Percentiles rank a stretch among this genome's conserved stretches.
Evolutionary conservation across 2,888 invertebrate species (phyloP).

Genomic region (Stenoptilia bipunctidactyla): DNA sequence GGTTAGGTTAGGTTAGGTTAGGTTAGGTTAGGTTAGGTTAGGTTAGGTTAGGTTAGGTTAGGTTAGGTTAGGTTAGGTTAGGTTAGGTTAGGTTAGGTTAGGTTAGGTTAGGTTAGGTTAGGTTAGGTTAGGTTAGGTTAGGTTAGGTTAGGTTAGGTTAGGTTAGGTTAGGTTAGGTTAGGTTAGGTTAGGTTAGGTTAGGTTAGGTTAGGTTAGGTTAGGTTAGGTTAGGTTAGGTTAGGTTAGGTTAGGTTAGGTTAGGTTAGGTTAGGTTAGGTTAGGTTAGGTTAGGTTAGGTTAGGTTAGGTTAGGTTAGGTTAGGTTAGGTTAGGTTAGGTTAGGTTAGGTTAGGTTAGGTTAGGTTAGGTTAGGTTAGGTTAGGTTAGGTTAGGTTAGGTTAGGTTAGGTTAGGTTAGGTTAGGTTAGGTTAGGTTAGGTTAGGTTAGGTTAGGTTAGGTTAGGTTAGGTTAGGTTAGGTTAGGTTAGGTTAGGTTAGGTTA

Average conservation of each 20-base stretch:
- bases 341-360: slow-evolving; percentile 15
- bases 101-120: slow-evolving; percentile 17
- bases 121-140: slow-evolving; percentile 19
- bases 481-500: slow-evolving; percentile 15
- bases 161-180: slow-evolving; percentile 13
- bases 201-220: slow-evolving; percentile 15
- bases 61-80: slow-evolving; percentile 15
- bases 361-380: slow-evolving; percentile 15
- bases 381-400: slow-evolving; percentile 17
- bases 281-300: slow-evolving; percentile 21
- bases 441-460: slow-evolving; percentile 13
- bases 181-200: slow-evolving; percentile 14
- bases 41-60: slow-evolving; percentile 14
- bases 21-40: slow-evolving; percentile 13
- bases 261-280: slow-evolving; percentile 19
- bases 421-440: slow-evolving; percentile 21
- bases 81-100: slow-evolving; percentile 15
- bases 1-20: slow-evolving; percentile 21
- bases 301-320: slow-evolving; percentile 13
- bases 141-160: slow-evolving; percentile 21
- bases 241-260: slow-evolving; percentile 17
- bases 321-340: slow-evolving; percentile 14
- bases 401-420: slow-evolving; percentile 19
- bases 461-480: slow-evolving; percentile 14
- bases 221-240: slow-evolving; percentile 15